Evolutionary conservation across 2,797 vertebrate species (phyloP).

Genomic region (Paedocypris micromegethes): DNA sequence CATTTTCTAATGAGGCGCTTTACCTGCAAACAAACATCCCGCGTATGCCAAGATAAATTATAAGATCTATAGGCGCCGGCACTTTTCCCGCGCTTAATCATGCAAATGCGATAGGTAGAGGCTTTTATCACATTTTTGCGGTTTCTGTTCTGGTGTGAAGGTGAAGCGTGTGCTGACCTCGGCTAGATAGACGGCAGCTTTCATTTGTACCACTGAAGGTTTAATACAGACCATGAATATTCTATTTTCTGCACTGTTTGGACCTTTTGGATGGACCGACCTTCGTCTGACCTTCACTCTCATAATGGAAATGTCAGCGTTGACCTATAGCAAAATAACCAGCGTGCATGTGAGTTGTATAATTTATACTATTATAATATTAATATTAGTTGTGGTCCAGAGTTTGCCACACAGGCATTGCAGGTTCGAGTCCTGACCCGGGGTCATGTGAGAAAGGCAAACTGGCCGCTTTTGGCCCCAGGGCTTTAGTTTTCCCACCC

Average conservation of each 20-base stretch:
- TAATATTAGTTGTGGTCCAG: too few relatives aligned
- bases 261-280: conserved; percentile 14
- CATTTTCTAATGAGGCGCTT: conserved; percentile 19
- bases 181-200: not conserved
- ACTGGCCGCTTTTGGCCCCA: too few relatives aligned
- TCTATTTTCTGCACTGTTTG: conserved; percentile 2
- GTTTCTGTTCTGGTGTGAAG: not conserved
- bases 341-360: too few relatives aligned
- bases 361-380: too few relatives aligned
- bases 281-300: conserved; percentile 8
- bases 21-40: conserved; percentile 4
- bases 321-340: conserved; percentile 4
- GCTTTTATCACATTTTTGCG: too few relatives aligned
- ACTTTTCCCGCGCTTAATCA: too few relatives aligned
- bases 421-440: too few relatives aligned
- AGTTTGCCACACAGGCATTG: too few relatives aligned
- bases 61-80: not conserved
- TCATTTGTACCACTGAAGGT: conserved; percentile 10
- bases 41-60: not conserved
- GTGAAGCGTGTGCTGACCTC: conserved; percentile 2
- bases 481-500: too few relatives aligned
- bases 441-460: too few relatives aligned
- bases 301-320: conserved; percentile 1
- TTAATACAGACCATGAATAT: conserved; percentile 32
- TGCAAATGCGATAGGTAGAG: too few relatives aligned